Conservation (phyloP, 1,140 invertebrate species). For the Propsilocerus akamusi region DNA sequence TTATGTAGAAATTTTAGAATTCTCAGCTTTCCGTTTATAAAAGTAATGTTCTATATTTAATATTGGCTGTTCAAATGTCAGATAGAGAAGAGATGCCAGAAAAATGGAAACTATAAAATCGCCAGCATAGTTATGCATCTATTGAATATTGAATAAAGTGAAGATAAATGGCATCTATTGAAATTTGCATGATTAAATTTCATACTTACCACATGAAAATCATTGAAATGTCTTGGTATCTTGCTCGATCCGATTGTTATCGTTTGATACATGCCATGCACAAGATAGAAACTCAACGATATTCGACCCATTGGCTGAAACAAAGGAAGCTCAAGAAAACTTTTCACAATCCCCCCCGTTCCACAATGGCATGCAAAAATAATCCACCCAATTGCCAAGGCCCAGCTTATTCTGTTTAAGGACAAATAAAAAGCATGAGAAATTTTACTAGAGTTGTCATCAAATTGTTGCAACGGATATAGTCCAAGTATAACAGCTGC, state of each 20-base stretch:
- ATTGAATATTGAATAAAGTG: background rate
- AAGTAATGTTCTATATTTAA: background rate
- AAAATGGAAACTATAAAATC: background rate
- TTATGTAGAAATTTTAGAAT: no score
- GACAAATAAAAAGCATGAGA: background rate
- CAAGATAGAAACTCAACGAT: background rate
- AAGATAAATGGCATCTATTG: no score
- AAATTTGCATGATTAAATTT: no score
- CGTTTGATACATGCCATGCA: background rate
- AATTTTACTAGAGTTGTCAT: background rate
- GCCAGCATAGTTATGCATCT: background rate
- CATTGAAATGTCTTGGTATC: no score
- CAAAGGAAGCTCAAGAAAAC: background rate
- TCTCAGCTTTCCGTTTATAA: background rate
- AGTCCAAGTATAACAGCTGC: background rate
- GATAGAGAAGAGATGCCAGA: background rate
- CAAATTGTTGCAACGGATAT: background rate
- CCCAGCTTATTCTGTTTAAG: background rate
- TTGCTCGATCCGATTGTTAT: no score
- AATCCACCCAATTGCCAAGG: background rate
- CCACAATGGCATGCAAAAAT: background rate
- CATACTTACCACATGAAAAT: no score
- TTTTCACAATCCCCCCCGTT: background rate
- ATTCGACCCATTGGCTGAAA: background rate
- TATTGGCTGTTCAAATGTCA: background rate